phyloP scores from a whole-genome alignment of 1,140 invertebrate species.

The Pemphigus obesinymphae region DNA sequence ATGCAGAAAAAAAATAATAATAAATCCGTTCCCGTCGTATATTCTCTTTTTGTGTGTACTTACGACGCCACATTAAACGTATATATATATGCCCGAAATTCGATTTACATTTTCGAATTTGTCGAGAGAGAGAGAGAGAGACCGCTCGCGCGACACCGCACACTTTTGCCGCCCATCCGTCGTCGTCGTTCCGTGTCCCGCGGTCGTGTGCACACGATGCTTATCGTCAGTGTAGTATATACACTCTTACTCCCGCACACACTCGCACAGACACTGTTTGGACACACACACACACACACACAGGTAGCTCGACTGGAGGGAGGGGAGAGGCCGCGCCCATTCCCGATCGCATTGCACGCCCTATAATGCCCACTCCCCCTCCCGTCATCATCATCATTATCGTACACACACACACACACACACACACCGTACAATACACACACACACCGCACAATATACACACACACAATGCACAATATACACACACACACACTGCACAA shows the following conservation, averaged over 20 bases:
- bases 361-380: not conserved
- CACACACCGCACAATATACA: no score
- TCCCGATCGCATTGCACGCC: not conserved
- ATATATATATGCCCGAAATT: not conserved
- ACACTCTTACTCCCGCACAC: not conserved
- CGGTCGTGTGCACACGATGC: constrained; percentile 30
- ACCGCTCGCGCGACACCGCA: not conserved
- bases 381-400: not conserved
- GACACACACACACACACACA: not conserved
- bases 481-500: no score
- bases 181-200: constrained; percentile 16
- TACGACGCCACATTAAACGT: not conserved
- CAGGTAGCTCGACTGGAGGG: not conserved
- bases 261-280: not conserved
- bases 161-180: not conserved
- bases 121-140: not conserved
- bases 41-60: not conserved
- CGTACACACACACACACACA: not conserved
- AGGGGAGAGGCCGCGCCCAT: constrained; percentile 19
- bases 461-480: no score
- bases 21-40: no score
- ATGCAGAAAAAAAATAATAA: no score
- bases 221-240: not conserved
- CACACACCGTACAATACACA: no score
- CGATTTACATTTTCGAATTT: constrained; percentile 26